Base-by-base conservation (phyloP, 2,888 invertebrate genomes). In the Acleris sparsana region DNA sequence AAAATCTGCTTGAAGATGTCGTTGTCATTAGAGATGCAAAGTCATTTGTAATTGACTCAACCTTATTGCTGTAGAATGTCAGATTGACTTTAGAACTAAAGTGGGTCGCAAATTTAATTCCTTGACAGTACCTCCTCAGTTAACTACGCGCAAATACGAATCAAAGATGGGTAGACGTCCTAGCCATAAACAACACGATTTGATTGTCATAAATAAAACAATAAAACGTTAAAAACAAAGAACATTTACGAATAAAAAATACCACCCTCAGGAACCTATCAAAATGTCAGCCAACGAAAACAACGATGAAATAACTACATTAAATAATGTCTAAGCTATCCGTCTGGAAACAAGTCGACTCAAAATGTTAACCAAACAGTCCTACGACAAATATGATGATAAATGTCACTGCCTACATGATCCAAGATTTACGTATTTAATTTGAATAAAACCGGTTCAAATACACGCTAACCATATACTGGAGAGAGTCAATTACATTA, bases 361-460 rank as follows among this genome's bases (percentile, higher is more conserved):
- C 33, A 22, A 49, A 60, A 60, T n/a, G 59, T 39, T 60, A 60
- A 51, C 20, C 29, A 51, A 49, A 51, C 49, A 60, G 16, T 11
- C 33, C 59, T 59, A 59, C 51, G 49, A 17, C 2, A 17, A 46
- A 46, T 7, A 43, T 4, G 20, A 17, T n/a, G 39, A 55, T 22
- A 55, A 46, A 55, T 55, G 43, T 43, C 55, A 22, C 55, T 39
- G n/a, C 55, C 55, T 43, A 43, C 43, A 18, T 33, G 33, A 53
- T 55, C 9, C 17, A 55, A 7, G 55, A 49, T 55, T 55, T n/a
- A 43, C 20, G 39, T 39, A 43, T 16, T 46, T 5, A 5, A 46
- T 46, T 46, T 46, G n/a, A 22, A 13, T 20, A 43, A 55, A 43
- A 55, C 55, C 55, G 39, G 55, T 55, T 22, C 1, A 1, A 22